phyloP scores from a whole-genome alignment of 2,113 vertebrate genomes.

The Toxostoma redivivum region DNA sequence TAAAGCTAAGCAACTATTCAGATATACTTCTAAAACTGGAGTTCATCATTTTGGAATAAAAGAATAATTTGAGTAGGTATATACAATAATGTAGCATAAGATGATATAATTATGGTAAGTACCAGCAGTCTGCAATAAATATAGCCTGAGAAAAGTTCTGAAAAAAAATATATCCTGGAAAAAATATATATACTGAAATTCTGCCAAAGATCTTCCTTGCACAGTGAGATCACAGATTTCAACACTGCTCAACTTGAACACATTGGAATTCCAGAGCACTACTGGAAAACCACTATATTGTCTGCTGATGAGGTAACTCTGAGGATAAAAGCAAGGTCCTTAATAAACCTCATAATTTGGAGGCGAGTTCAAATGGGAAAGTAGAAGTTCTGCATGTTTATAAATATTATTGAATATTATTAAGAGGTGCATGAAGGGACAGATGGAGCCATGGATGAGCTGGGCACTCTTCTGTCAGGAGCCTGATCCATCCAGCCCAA shows the following conservation, averaged over 20 bases:
- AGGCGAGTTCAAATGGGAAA: not conserved
- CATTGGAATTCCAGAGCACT: not conserved
- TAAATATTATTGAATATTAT: not conserved
- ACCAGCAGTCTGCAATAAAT: not conserved
- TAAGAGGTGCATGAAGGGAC: not conserved
- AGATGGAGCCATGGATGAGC: not conserved
- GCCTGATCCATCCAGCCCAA: not conserved
- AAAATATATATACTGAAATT: not conserved
- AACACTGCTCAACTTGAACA: fast-evolving
- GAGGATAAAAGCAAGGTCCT: not conserved
- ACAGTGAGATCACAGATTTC: not conserved
- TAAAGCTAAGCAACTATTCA: not conserved
- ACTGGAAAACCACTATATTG: fast-evolving
- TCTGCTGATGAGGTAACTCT: not conserved
- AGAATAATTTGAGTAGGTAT: not conserved
- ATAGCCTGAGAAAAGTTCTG: not conserved
- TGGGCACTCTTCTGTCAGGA: not conserved
- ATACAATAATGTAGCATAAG: not conserved
- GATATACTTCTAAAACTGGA: not conserved
- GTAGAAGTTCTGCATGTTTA: not conserved
- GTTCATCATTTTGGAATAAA: not conserved
- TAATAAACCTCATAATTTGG: fast-evolving
- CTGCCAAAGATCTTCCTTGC: not conserved
- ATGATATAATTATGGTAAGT: not conserved
- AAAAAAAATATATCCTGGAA: not conserved